These are phyloP conservation scores for Gymnothorax reevesii DNA, from an alignment of 2,797 vertebrate genomes.

Conservation along the genomic window DNA sequence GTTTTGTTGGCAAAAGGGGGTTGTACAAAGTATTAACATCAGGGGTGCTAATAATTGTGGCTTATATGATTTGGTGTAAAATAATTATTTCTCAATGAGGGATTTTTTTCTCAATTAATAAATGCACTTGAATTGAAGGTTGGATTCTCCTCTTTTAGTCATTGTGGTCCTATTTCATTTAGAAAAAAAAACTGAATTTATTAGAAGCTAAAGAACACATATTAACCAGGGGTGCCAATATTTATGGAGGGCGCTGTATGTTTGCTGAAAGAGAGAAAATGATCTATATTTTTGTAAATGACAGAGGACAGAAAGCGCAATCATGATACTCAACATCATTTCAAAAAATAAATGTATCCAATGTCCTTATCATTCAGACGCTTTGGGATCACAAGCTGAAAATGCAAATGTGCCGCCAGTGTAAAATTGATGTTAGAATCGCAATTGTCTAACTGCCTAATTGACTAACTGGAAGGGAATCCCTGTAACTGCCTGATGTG, in stretches of 20 bases:
- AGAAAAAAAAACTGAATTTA: too few relatives aligned
- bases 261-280: conserved; percentile 10
- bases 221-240: too few relatives aligned
- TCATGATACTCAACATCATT: conserved; percentile 21
- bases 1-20: too few relatives aligned
- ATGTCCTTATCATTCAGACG: conserved; percentile 19
- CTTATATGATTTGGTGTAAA: too few relatives aligned
- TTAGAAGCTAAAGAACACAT: too few relatives aligned
- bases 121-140: too few relatives aligned
- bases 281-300: conserved; percentile 46
- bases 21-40: too few relatives aligned
- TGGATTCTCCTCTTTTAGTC: too few relatives aligned
- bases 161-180: too few relatives aligned
- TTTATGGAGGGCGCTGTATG: not conserved
- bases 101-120: too few relatives aligned
- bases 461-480: conserved; percentile 9
- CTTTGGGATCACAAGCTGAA: conserved; percentile 28
- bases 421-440: conserved; percentile 34
- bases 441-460: not conserved
- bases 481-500: not conserved
- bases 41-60: too few relatives aligned
- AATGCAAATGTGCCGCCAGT: conserved; percentile 16
- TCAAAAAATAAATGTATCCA: conserved; percentile 10
- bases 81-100: too few relatives aligned
- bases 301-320: conserved; percentile 29